Evolutionary conservation across 2,888 invertebrate genomes (phyloP).

Genomic region (Dysmachus trigonus): DNA sequence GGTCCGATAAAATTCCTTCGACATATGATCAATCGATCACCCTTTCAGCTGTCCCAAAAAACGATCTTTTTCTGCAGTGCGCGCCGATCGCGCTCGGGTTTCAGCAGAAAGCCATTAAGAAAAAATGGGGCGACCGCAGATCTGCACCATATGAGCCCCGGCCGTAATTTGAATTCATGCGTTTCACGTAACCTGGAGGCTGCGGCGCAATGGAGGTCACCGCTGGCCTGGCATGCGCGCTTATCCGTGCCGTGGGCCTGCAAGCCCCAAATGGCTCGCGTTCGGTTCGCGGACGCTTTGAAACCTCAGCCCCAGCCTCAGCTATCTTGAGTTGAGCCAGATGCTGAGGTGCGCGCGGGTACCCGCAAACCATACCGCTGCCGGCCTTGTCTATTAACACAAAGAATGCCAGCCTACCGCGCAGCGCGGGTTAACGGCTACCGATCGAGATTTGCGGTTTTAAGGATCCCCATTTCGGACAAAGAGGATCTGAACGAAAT

Average conservation of each 20-base stretch:
- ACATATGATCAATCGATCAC: conserved; percentile 33
- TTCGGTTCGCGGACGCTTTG: not conserved
- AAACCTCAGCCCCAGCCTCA: not conserved
- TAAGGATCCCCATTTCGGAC: not conserved
- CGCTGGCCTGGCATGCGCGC: not conserved
- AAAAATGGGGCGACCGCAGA: conserved; percentile 29
- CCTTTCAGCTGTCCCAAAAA: conserved; percentile 31
- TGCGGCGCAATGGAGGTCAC: conserved; percentile 9
- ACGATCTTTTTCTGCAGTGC: not conserved
- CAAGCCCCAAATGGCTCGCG: not conserved
- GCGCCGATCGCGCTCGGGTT: not conserved
- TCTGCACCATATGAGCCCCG: conserved; percentile 15
- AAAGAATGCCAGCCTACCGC: not conserved
- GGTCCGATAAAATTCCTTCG: conserved; percentile 12
- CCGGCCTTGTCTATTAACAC: not conserved
- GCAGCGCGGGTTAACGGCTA: not conserved
- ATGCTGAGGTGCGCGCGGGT: not conserved
- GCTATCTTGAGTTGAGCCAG: conserved; percentile 10
- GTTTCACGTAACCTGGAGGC: conserved; percentile 11
- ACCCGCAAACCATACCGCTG: not conserved
- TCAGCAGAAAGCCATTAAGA: conserved; percentile 3
- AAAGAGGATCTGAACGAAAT: not conserved
- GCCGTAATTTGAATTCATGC: conserved; percentile 27
- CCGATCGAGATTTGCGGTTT: not conserved
- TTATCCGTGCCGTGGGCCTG: not conserved